These are phyloP conservation scores for Tiliacea aurago DNA, from an alignment of 2,888 invertebrate species.

Conservation along the genomic window DNA sequence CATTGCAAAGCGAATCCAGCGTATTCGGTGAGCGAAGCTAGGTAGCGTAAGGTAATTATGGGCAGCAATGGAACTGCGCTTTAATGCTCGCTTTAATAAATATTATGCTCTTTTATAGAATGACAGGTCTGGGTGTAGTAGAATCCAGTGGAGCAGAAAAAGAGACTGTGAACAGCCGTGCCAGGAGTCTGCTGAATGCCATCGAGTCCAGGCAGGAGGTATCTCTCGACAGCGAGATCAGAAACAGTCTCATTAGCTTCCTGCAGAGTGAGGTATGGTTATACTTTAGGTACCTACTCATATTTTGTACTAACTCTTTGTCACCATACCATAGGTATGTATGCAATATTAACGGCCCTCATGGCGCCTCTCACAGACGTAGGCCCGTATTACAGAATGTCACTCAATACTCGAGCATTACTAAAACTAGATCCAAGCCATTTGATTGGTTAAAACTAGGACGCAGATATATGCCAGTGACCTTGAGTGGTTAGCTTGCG, in stretches of 20 bases:
- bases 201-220: constrained; percentile 72
- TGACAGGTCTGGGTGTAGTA: constrained; percentile 40
- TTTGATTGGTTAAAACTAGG: no score
- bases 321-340: not conserved
- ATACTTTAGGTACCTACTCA: not conserved
- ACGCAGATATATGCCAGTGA: no score
- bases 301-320: not conserved
- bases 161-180: constrained; percentile 66
- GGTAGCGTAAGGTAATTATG: not conserved
- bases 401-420: no score
- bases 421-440: no score
- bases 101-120: constrained; percentile 36
- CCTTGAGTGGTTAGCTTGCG: no score
- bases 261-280: constrained; percentile 79
- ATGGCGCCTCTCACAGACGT: not conserved
- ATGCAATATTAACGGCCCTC: not conserved
- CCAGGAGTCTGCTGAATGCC: constrained; percentile 74
- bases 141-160: constrained; percentile 26
- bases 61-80: not conserved
- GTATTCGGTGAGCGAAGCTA: no score
- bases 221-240: constrained; percentile 73
- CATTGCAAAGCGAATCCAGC: not conserved
- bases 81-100: not conserved
- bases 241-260: constrained; percentile 73
- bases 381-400: no score